phyloP scores from a whole-genome alignment of 1,140 invertebrate species.

The Babylonia areolata region DNA sequence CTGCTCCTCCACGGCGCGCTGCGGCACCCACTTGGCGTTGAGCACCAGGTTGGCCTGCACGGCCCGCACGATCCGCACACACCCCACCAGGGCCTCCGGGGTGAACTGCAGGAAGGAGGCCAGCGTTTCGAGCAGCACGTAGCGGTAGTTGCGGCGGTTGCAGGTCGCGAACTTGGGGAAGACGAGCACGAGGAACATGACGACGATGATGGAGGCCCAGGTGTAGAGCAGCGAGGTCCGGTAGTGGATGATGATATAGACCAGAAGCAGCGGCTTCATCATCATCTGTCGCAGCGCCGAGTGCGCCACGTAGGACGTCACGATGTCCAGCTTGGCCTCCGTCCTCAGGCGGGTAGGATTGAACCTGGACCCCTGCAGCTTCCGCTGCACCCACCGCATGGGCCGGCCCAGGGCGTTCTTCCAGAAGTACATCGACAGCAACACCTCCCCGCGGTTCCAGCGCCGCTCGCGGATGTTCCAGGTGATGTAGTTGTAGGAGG shows the following conservation, averaged over 20 bases:
- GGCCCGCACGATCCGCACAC: constrained; percentile 62
- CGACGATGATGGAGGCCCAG: constrained; percentile 60
- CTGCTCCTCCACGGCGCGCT: constrained; percentile 69
- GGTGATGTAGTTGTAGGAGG: constrained; percentile 67
- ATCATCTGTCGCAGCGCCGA: constrained; percentile 69
- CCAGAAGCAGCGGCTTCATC: constrained; percentile 67
- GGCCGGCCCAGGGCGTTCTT: constrained; percentile 60
- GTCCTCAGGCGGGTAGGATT: constrained; percentile 61
- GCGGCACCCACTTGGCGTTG: constrained; percentile 67
- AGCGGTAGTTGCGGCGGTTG: constrained; percentile 62
- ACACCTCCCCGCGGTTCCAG: constrained; percentile 69
- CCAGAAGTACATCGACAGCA: constrained; percentile 71
- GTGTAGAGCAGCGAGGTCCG: constrained; percentile 58
- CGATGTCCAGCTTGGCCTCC: constrained; percentile 63
- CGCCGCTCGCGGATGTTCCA: constrained; percentile 70
- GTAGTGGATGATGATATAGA: constrained; percentile 66
- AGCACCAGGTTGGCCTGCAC: constrained; percentile 59
- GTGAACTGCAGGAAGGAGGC: constrained; percentile 70
- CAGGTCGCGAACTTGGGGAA: constrained; percentile 69
- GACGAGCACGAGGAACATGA: constrained; percentile 68
- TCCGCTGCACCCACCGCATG: constrained; percentile 66
- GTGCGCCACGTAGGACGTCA: constrained; percentile 65
- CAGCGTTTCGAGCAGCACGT: constrained; percentile 63
- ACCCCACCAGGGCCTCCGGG: constrained; percentile 69
- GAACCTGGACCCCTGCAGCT: constrained; percentile 58